phyloP scores from a whole-genome alignment of 2,888 invertebrate species.

The Sarcophaga rosellei region DNA sequence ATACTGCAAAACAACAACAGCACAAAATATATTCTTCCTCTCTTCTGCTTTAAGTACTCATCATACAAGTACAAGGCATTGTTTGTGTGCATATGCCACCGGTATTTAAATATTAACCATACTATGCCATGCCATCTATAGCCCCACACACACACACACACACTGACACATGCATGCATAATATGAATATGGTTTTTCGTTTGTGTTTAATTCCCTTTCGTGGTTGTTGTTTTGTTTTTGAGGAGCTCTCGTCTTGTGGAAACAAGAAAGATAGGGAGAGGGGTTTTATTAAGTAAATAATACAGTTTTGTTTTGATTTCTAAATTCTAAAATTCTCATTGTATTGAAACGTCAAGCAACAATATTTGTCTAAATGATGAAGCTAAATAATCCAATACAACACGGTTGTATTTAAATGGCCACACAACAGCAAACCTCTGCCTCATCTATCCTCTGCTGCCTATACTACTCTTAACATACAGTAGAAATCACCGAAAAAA shows the following conservation, averaged over 20 bases:
- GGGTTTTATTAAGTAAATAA: slow-evolving; percentile 60
- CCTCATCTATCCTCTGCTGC: background rate
- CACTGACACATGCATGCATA: background rate
- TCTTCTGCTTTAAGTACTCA: background rate
- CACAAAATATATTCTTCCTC: background rate
- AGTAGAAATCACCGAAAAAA: background rate
- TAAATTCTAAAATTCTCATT: slow-evolving; percentile 63
- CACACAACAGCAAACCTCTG: slow-evolving; percentile 43
- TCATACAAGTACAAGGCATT: background rate
- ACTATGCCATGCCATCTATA: background rate
- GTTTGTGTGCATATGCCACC: slow-evolving; percentile 8
- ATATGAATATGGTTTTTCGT: background rate
- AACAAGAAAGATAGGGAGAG: background rate
- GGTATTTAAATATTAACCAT: slow-evolving; percentile 56
- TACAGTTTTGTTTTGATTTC: slow-evolving; percentile 57
- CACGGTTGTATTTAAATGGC: slow-evolving; percentile 37
- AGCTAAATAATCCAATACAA: slow-evolving; percentile 56
- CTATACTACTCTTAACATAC: background rate
- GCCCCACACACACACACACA: too few species aligned
- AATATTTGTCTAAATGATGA: slow-evolving; percentile 69
- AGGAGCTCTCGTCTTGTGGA: background rate
- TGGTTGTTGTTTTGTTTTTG: slow-evolving; percentile 7
- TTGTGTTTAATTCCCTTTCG: background rate
- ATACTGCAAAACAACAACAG: background rate
- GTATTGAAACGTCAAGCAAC: slow-evolving; percentile 56